Evolutionary conservation across 2,888 invertebrate genomes (phyloP).

Genomic region (Drosophila mayaguana): DNA sequence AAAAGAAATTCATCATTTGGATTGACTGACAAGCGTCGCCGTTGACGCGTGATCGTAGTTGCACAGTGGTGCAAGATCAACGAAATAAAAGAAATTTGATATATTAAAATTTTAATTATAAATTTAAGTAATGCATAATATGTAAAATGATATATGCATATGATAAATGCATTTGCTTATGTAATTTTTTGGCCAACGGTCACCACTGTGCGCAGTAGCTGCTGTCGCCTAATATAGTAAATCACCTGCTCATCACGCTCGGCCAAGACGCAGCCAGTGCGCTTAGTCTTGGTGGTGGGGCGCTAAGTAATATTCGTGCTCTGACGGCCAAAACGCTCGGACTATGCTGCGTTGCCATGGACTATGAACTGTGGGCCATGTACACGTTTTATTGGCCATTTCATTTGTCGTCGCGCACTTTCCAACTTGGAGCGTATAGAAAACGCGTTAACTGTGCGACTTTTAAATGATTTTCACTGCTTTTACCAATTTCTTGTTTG

Average conservation of each 20-base stretch:
- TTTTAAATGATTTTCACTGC: conserved; percentile 68
- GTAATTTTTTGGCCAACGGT: no score
- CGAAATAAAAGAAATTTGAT: background rate
- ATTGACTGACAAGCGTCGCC: conserved; percentile 49
- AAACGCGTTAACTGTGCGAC: conserved; percentile 57
- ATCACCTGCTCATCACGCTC: conserved; percentile 69
- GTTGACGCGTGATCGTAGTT: conserved; percentile 38
- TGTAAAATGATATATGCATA: background rate
- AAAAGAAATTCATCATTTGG: conserved; percentile 77
- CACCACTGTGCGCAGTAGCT: conserved; percentile 53
- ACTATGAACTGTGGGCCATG: conserved; percentile 24
- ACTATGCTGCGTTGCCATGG: conserved; percentile 9
- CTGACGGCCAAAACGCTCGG: background rate
- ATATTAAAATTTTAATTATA: background rate
- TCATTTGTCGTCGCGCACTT: conserved; percentile 65
- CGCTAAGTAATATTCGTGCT: conserved; percentile 42
- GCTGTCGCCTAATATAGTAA: conserved; percentile 66
- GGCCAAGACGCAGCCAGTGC: conserved; percentile 22
- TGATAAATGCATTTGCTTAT: background rate
- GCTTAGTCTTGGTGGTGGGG: conserved; percentile 37
- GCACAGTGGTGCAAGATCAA: conserved; percentile 51
- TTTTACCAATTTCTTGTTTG: conserved; percentile 55
- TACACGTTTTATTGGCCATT: conserved; percentile 69
- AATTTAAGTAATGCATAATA: background rate
- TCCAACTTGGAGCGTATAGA: conserved; percentile 56